phyloP scores from a whole-genome alignment of 2,113 vertebrate genomes.

The Steatornis caripensis region DNA sequence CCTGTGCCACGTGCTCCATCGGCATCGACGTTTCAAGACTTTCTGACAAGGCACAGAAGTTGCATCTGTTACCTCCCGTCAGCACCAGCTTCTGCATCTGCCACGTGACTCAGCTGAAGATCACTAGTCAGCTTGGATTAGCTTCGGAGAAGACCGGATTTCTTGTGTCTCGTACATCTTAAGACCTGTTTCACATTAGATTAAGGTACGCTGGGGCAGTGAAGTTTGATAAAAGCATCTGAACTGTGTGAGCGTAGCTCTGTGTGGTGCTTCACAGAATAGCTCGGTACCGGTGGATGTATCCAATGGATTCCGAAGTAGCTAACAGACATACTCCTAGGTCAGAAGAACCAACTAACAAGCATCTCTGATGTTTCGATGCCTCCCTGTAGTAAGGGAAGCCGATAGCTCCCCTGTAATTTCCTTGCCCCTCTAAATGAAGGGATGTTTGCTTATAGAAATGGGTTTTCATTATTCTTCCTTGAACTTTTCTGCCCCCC shows the following conservation, averaged over 20 bases:
- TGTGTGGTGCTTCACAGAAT: not conserved
- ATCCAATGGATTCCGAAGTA: not conserved
- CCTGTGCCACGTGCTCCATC: not conserved
- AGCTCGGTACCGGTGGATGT: not conserved
- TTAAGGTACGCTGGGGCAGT: not conserved
- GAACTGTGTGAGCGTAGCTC: not conserved
- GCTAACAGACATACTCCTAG: not conserved
- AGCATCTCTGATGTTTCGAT: not conserved
- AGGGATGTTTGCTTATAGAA: not conserved
- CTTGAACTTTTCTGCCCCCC: not conserved
- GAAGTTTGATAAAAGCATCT: not conserved
- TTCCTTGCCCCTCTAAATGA: not conserved
- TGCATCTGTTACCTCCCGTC: not conserved
- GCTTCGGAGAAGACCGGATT: not conserved
- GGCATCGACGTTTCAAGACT: not conserved
- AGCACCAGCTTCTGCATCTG: not conserved
- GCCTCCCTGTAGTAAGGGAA: not conserved
- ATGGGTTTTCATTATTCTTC: not conserved
- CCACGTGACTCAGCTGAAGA: fast-evolving
- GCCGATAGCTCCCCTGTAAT: not conserved
- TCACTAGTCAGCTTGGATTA: not conserved
- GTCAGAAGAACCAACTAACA: not conserved
- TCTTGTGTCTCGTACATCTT: not conserved
- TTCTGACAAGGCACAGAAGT: not conserved
- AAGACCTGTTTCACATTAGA: not conserved